Evolutionary conservation across 2,113 vertebrate genomes (phyloP).

Genomic region (Mastomys coucha): DNA sequence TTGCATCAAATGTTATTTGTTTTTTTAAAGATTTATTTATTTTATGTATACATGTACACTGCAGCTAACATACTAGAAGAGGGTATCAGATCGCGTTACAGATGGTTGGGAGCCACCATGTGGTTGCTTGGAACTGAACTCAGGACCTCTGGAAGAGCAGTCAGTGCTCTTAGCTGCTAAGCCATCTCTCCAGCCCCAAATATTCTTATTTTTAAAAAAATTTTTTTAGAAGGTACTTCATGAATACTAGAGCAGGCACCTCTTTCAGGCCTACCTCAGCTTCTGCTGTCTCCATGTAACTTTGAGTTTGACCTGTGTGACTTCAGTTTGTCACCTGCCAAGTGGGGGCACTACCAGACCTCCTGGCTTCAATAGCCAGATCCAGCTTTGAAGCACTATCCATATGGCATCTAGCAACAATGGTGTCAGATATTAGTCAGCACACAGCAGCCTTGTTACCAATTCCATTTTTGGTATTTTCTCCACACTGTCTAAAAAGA

Average conservation of each 20-base stretch:
- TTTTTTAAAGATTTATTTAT: no score
- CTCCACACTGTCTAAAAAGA: neutral
- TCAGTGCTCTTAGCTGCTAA: no score
- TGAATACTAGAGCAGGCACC: neutral
- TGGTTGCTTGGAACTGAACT: no score
- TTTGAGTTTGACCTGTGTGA: conserved; percentile 9
- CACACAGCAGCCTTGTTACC: neutral
- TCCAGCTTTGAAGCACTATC: neutral
- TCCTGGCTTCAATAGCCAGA: neutral
- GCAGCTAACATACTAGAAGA: no score
- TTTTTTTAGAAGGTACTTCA: neutral
- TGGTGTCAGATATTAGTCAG: neutral
- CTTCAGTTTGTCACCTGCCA: neutral
- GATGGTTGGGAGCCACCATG: no score
- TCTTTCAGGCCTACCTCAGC: neutral
- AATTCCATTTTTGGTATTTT: neutral
- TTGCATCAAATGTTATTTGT: neutral
- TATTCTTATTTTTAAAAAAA: neutral
- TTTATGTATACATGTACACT: no score
- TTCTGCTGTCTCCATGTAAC: neutral
- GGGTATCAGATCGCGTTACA: no score
- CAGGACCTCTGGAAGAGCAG: no score
- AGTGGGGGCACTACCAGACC: neutral
- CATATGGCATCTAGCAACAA: no score
- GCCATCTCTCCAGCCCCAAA: no score